phyloP scores from a whole-genome alignment of 1,140 invertebrate genomes.

The Panonychus citri region DNA sequence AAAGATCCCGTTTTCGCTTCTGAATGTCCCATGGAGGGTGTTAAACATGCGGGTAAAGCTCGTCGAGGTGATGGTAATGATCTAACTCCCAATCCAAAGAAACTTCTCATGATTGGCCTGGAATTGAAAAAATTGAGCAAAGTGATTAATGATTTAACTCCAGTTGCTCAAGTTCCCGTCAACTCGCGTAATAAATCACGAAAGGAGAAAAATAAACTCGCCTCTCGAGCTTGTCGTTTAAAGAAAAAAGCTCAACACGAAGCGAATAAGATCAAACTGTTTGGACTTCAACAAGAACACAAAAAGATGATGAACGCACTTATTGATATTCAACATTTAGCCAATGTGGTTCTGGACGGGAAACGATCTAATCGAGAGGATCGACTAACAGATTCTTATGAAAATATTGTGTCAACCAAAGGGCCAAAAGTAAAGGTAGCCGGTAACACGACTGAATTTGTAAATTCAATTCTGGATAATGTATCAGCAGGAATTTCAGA shows the following conservation, averaged over 20 bases:
- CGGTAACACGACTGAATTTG: constrained; percentile 15
- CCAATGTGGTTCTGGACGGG: neutral
- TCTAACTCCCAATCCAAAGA: constrained; percentile 75
- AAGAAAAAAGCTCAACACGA: constrained; percentile 89
- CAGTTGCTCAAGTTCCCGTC: constrained; percentile 72
- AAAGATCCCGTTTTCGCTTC: constrained; percentile 82
- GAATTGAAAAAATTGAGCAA: constrained; percentile 77
- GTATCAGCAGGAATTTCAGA: constrained; percentile 11
- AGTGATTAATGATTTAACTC: constrained; percentile 83
- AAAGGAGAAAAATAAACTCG: constrained; percentile 93
- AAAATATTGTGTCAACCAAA: neutral
- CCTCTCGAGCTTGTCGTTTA: constrained; percentile 74
- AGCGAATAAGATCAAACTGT: constrained; percentile 80
- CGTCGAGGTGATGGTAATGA: constrained; percentile 93
- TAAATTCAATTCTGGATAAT: constrained; percentile 15
- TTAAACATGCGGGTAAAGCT: constrained; percentile 54
- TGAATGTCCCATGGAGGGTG: constrained; percentile 39
- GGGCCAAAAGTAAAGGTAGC: constrained; percentile 13
- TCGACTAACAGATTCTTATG: neutral
- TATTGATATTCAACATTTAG: neutral
- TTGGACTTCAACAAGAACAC: constrained; percentile 76
- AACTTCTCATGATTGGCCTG: constrained; percentile 65
- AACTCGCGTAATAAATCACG: constrained; percentile 62
- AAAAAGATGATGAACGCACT: constrained; percentile 36
- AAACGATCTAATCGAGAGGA: neutral